Evolutionary conservation across 2,888 invertebrate genomes (phyloP), one percentile per base, ranked within the genome.

Genomic region (Leptopilina drosophilae): DNA sequence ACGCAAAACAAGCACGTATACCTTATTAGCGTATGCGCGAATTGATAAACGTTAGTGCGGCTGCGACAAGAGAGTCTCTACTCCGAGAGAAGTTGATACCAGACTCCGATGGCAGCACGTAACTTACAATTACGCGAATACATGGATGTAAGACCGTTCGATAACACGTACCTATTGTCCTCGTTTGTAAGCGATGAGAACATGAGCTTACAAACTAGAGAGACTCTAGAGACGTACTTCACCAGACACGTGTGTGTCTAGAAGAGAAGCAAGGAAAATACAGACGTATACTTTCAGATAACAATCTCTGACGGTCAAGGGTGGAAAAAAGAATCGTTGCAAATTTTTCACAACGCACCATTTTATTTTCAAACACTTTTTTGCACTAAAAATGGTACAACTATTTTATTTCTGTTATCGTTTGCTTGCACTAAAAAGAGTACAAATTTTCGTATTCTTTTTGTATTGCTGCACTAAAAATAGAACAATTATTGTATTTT

Each of bases 71-170:
- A 59, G 78, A 56, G 78, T 77, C 8, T 42, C 73, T 62, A 62
- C 62, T 65, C 40, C 7, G 14, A 14, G 65, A 33, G 65, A 40
- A 40, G 78, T 64, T 77, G 78, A 77, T 81, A 75, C 77, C 78
- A 66, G 76, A 76, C 78, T 77, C 75, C 77, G 62, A 79, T 73
- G 42, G 77, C 78, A 78, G 78, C 78, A 78, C 81, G 80, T 81
- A 80, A 75, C 77, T 77, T 75, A 78, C 78, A 77, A 79, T 81
- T 81, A 78, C 77, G 77, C 65, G 78, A 75, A 79, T 78, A 78
- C 78, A 66, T 53, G 77, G 62, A 56, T 75, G 69, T 69, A 77
- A 69, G 53, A n/a, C 46, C 15, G 53, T 77, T 77, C 75, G 77
- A 77, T 79, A 81, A 77, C 77, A 53, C 77, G 76, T 75, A 26